Percentiles rank a stretch among this genome's conserved stretches.
Evolutionary conservation across 2,888 invertebrate genomes (phyloP).

Genomic region (Drosophila robusta): DNA sequence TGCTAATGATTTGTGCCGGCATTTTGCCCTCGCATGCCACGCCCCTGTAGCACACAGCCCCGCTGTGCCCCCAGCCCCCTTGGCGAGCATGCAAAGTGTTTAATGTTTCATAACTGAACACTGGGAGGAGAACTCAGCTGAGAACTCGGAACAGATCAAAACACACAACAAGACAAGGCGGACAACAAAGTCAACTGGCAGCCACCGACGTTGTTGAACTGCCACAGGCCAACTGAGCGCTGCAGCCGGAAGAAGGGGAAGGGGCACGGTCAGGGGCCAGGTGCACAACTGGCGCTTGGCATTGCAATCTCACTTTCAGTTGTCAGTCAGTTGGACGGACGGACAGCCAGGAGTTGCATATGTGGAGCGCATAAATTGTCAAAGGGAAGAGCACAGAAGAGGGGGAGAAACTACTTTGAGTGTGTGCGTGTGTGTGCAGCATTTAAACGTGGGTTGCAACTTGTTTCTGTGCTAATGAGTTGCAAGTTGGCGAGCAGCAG

Average conservation of each 20-base stretch:
- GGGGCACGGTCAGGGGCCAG: constrained; percentile 16
- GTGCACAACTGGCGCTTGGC: constrained; percentile 46
- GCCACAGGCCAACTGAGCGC: constrained; percentile 20
- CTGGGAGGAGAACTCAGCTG: constrained; percentile 20
- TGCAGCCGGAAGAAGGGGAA: background rate
- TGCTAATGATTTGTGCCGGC: constrained; percentile 78
- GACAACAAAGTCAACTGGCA: constrained; percentile 55
- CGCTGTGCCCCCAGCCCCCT: background rate
- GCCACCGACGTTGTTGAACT: constrained; percentile 21
- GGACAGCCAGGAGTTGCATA: constrained; percentile 35
- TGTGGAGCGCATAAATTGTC: constrained; percentile 58
- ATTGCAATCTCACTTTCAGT: constrained; percentile 67
- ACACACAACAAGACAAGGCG: constrained; percentile 43
- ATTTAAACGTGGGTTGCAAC: constrained; percentile 22
- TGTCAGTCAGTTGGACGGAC: constrained; percentile 29
- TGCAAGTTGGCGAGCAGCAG: background rate
- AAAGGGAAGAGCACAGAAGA: background rate
- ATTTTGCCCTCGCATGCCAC: constrained; percentile 39
- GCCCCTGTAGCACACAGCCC: constrained; percentile 7
- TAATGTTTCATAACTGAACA: constrained; percentile 74
- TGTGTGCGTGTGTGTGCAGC: constrained; percentile 17
- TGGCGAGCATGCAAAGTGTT: constrained; percentile 65
- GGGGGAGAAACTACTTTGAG: background rate
- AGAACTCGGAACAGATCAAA: constrained; percentile 39
- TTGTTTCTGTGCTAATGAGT: constrained; percentile 41